A percentile compares a stretch with the other conserved stretches of the same genome.
phyloP scores from a whole-genome alignment of 2,888 invertebrate genomes.

The Volucella inanis region DNA sequence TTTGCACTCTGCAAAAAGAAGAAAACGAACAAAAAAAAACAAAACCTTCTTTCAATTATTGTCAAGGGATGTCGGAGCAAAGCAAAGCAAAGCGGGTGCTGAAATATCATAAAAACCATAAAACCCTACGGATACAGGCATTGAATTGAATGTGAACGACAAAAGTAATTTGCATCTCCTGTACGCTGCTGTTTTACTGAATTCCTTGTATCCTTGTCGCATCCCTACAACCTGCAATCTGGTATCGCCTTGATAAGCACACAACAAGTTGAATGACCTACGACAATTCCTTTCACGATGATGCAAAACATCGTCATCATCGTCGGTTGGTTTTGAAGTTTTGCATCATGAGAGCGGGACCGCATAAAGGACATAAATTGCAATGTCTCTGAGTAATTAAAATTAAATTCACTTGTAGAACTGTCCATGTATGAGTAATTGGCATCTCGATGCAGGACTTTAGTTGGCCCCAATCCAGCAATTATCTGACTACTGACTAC shows the following conservation, averaged over 20 bases:
- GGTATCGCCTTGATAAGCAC: constrained; percentile 55
- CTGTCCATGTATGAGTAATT: constrained; percentile 66
- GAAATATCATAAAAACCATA: constrained; percentile 28
- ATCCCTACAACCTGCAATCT: constrained; percentile 43
- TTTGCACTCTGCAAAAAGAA: constrained; percentile 48
- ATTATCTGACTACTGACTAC: constrained; percentile 54
- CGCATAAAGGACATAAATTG: constrained; percentile 70
- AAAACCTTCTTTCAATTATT: constrained; percentile 48
- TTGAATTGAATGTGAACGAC: constrained; percentile 61
- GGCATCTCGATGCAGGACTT: constrained; percentile 46
- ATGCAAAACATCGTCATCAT: constrained; percentile 29
- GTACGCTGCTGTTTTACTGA: constrained; percentile 29
- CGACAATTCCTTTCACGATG: constrained; percentile 56
- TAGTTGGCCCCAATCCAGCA: constrained; percentile 60
- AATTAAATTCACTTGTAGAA: constrained; percentile 73
- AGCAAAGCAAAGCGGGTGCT: constrained; percentile 9
- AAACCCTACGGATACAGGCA: constrained; percentile 49
- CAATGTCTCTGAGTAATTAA: constrained; percentile 72
- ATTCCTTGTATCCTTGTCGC: constrained; percentile 41
- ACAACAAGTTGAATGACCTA: constrained; percentile 73
- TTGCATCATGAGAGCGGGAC: not conserved
- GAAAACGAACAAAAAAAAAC: not conserved
- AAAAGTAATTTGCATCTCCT: constrained; percentile 70
- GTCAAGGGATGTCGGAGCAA: constrained; percentile 43
- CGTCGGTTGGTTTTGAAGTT: constrained; percentile 10